A percentile compares a stretch with the other conserved stretches of the same genome.
phyloP scores from a whole-genome alignment of 2,113 vertebrate genomes.

The Rattus norvegicus region DNA sequence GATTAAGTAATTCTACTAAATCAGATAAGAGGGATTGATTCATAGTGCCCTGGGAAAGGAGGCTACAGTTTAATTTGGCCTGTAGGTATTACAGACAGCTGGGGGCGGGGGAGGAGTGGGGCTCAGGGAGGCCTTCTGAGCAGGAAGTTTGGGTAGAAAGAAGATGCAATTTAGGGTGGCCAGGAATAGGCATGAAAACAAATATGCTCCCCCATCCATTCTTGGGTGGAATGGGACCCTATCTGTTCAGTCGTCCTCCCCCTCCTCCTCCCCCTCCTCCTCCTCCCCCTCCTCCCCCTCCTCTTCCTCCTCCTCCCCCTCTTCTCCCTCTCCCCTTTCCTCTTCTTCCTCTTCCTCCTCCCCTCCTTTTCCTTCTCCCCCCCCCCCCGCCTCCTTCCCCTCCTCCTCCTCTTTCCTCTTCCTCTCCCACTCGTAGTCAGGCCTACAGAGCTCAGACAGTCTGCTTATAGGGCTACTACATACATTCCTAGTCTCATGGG shows the following conservation, averaged over 20 bases:
- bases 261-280: background rate
- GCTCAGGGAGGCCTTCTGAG: background rate
- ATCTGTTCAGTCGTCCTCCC: background rate
- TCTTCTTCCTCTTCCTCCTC: accelerated
- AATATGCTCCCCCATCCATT: background rate
- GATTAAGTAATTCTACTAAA: background rate
- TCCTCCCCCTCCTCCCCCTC: no score
- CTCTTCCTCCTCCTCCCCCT: no score
- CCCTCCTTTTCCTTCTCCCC: no score
- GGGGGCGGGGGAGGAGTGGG: background rate
- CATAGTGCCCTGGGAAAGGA: background rate
- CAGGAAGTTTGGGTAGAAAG: background rate
- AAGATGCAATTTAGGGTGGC: background rate
- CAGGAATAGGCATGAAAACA: background rate
- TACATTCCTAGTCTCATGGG: background rate
- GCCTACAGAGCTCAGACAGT: background rate
- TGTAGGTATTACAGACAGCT: background rate
- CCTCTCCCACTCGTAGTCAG: background rate
- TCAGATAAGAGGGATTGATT: background rate
- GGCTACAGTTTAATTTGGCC: background rate
- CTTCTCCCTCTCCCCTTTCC: background rate
- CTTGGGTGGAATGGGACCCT: background rate
- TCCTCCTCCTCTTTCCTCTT: no score
- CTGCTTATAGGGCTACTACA: background rate
- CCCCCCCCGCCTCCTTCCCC: accelerated